Percentiles rank a stretch among this genome's conserved stretches.
Conservation (phyloP, 2,797 vertebrate genomes). For the Gambelia wislizenii region DNA sequence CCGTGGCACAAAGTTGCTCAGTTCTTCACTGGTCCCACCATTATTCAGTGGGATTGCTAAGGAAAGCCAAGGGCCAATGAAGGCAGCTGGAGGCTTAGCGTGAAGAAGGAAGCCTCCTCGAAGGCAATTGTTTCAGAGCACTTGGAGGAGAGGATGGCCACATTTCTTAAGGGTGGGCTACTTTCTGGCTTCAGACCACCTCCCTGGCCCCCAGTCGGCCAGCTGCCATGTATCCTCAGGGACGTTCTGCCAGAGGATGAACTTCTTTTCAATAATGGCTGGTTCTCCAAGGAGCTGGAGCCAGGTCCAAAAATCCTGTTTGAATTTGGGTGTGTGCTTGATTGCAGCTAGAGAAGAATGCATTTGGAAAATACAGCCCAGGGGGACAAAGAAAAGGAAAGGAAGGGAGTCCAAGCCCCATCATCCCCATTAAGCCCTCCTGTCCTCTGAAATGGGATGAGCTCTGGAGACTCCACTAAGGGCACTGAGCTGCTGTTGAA, state of each 20-base stretch:
- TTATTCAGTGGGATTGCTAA: no score
- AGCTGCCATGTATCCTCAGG: no score
- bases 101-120: neutral
- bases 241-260: neutral
- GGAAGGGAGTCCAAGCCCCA: neutral
- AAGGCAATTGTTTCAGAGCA: neutral
- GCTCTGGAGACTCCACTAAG: conserved; percentile 37
- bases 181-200: neutral
- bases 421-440: conserved; percentile 15
- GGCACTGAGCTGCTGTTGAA: conserved; percentile 27
- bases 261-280: neutral
- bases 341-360: neutral
- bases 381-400: fast-evolving
- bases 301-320: fast-evolving
- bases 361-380: neutral
- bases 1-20: neutral
- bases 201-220: no score
- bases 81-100: no score
- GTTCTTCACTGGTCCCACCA: neutral
- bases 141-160: neutral
- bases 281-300: neutral
- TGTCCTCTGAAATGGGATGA: conserved; percentile 29
- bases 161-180: neutral
- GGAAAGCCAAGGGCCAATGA: no score
- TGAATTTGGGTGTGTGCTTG: neutral